phyloP scores from a whole-genome alignment of 92 coral and sea anemone species.

The Pocillopora meandrina region DNA sequence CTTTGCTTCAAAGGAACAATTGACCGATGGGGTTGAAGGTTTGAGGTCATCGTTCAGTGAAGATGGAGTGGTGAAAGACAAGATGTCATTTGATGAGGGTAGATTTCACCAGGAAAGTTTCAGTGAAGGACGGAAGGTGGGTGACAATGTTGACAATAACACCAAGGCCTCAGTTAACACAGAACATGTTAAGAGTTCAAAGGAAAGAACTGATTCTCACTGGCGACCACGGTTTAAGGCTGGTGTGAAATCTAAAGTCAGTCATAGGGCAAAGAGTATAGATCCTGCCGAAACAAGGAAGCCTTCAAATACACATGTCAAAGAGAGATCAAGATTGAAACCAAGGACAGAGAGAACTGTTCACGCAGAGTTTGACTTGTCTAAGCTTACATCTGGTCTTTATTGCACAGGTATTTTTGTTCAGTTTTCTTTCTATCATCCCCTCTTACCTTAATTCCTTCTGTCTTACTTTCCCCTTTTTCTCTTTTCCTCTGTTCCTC shows the following conservation, averaged over 20 bases:
- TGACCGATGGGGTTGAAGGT: neutral
- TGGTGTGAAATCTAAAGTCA: conserved; percentile 1
- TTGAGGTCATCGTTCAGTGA: neutral
- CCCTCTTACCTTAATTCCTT: neutral
- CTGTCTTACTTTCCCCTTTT: neutral
- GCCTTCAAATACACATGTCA: neutral
- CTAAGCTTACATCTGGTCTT: neutral
- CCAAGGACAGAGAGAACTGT: neutral
- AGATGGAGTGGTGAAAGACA: neutral
- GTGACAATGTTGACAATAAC: conserved; percentile 9
- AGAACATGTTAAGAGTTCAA: conserved; percentile 6
- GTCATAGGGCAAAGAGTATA: neutral
- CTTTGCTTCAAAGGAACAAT: neutral
- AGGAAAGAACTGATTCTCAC: conserved; percentile 9
- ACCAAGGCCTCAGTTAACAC: conserved; percentile 10
- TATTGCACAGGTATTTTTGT: conserved; percentile 20
- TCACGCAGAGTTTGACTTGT: neutral
- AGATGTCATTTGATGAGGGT: conserved; percentile 7
- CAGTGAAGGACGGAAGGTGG: neutral
- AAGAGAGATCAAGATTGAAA: neutral
- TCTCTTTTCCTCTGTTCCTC: too few species aligned
- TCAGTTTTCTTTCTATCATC: neutral
- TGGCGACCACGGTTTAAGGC: conserved; percentile 13
- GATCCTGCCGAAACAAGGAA: neutral
- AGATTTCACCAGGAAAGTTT: conserved; percentile 1